phyloP scores from a whole-genome alignment of 2,888 invertebrate species.

The Acleris holmiana region DNA sequence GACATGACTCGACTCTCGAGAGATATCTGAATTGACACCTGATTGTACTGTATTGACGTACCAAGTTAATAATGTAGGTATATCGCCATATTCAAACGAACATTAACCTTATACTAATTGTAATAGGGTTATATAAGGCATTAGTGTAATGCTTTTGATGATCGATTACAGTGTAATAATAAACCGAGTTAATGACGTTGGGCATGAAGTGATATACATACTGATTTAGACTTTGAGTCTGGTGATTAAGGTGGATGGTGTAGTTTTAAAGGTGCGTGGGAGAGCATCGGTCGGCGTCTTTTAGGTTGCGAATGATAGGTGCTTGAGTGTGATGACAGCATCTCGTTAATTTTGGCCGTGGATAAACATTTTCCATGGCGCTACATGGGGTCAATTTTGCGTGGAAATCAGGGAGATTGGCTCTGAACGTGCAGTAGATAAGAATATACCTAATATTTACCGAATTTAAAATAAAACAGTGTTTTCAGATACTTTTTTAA shows the following conservation, averaged over 20 bases:
- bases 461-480: no score
- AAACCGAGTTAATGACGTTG: constrained; percentile 11
- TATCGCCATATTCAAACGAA: neutral
- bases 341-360: constrained; percentile 33
- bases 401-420: no score
- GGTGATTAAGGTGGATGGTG: neutral
- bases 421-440: no score
- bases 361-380: constrained; percentile 5
- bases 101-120: neutral
- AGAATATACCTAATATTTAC: no score
- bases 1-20: constrained; percentile 25
- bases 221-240: neutral
- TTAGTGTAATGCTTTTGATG: neutral
- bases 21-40: constrained; percentile 36
- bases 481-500: no score
- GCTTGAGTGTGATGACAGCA: constrained; percentile 30
- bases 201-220: neutral
- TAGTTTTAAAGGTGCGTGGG: neutral
- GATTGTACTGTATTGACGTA: constrained; percentile 29
- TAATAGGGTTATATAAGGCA: neutral
- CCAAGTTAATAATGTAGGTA: neutral
- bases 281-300: constrained; percentile 24
- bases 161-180: constrained; percentile 23
- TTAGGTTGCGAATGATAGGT: constrained; percentile 34
- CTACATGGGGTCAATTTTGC: no score